phyloP scores from a whole-genome alignment of 2,797 vertebrate genomes.

The Anableps anableps region DNA sequence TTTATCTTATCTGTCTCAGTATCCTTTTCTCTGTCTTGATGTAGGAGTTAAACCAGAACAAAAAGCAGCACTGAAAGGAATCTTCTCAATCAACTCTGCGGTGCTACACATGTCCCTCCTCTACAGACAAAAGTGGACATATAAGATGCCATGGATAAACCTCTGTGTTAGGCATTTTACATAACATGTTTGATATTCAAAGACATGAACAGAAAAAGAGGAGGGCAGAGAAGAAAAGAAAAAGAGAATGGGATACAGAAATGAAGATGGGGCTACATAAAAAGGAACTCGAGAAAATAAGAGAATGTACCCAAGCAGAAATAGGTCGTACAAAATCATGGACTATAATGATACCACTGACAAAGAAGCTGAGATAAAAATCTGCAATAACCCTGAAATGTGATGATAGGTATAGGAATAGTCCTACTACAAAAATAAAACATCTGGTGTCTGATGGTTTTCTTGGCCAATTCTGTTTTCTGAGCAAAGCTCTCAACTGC shows the following conservation, averaged over 20 bases:
- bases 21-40: constrained; percentile 17
- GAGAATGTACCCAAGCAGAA: constrained; percentile 9
- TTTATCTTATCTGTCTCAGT: constrained; percentile 30
- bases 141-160: constrained; percentile 57
- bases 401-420: too few species aligned
- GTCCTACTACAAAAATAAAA: too few species aligned
- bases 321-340: neutral
- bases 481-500: too few species aligned
- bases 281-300: constrained; percentile 9
- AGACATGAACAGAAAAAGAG: constrained; percentile 36
- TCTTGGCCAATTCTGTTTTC: too few species aligned
- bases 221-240: constrained; percentile 28
- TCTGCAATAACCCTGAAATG: too few species aligned
- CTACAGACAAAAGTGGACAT: constrained; percentile 56
- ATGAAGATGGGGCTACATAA: constrained; percentile 2
- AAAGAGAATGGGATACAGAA: neutral
- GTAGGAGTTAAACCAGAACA: constrained; percentile 37
- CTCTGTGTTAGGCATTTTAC: constrained; percentile 48
- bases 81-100: constrained; percentile 50
- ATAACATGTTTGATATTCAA: constrained; percentile 65
- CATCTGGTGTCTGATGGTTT: too few species aligned
- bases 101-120: constrained; percentile 59
- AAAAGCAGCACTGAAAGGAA: constrained; percentile 43
- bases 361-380: too few species aligned
- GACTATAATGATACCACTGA: too few species aligned